Conservation (phyloP, 2,113 vertebrate species). For the Dicrurus megarhynchus region DNA sequence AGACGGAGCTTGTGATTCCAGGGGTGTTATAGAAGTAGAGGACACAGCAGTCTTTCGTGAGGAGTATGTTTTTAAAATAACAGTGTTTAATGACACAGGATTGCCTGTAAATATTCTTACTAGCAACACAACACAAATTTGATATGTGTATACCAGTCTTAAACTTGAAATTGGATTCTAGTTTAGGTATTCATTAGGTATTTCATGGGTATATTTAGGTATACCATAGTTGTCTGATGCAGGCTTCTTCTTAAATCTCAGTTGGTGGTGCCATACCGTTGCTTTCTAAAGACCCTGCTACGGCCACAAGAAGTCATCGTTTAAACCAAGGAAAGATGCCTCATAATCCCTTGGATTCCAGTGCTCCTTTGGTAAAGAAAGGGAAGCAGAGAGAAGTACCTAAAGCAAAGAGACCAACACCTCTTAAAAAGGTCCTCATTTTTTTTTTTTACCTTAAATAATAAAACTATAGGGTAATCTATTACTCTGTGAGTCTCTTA, state of each 20-base stretch:
- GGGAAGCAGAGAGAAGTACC: constrained; percentile 96
- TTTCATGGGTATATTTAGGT: neutral
- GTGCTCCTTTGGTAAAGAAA: constrained; percentile 91
- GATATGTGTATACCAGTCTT: neutral
- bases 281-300: constrained; percentile 79
- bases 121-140: neutral
- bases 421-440: constrained; percentile 85
- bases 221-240: neutral
- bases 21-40: neutral
- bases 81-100: neutral
- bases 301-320: constrained; percentile 73
- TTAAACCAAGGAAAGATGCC: constrained; percentile 80
- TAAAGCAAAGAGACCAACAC: constrained; percentile 93
- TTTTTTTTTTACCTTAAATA: neutral
- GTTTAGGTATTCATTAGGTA: neutral
- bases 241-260: constrained; percentile 49
- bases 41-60: neutral
- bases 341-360: constrained; percentile 96
- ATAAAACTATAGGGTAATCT: neutral
- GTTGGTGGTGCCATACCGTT: constrained; percentile 88
- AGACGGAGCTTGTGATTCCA: neutral
- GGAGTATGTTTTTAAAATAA: neutral
- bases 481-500: neutral
- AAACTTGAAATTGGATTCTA: neutral
- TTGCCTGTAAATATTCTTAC: neutral